Base-by-base conservation (phyloP, 2,797 vertebrate species). In the Hippopotamyrus pictus region DNA sequence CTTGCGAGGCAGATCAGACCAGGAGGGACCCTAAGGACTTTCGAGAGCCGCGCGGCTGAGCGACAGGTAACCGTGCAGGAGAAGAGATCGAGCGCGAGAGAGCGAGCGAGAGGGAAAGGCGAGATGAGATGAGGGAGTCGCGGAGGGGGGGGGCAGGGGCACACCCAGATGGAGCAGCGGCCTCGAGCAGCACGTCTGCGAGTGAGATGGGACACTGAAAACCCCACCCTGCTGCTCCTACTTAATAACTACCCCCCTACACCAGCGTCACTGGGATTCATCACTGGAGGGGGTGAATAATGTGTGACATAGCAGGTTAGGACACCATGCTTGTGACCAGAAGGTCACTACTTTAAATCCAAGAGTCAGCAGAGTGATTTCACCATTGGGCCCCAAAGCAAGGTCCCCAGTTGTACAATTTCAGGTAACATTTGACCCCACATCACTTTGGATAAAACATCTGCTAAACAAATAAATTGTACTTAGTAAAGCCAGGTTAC, bases 191-290 rank as follows among this genome's bases (percentile, higher is more conserved):
- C 69, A 2, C 5, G 37, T 19, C 14, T 19, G 69, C 5, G 33
- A 41, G 37, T 5, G 37, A 44, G 73, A 44, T 2, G 0, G 14
- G 73, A 7, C 73, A 41, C 73, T 3, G 37, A 44, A 5, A n/a
- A 41, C 41, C 73, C 73, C 41, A n/a, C 17, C 73, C 73, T 9
- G 37, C 17, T 7, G 73, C 6, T 44, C 41, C 37, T n/a, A 19
- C 89, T 89, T 90, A 91, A 90, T 90, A 86, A 86, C 51, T 29
- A 87, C 11, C 17, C 7, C 59, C 59, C 88, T 53, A 19, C 73
- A 88, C 88, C 90, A 73, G 89, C 46, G 50, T 86, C 59, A 48
- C 0, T 53, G 87, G 89, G 79, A 69, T 87, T 83, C 44, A 9
- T 87, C 65, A 0, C 5, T 2, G 65, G 29, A 73, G 4, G 65